Conservation (phyloP, 1,140 invertebrate genomes). For the Brachystomella parvula region DNA sequence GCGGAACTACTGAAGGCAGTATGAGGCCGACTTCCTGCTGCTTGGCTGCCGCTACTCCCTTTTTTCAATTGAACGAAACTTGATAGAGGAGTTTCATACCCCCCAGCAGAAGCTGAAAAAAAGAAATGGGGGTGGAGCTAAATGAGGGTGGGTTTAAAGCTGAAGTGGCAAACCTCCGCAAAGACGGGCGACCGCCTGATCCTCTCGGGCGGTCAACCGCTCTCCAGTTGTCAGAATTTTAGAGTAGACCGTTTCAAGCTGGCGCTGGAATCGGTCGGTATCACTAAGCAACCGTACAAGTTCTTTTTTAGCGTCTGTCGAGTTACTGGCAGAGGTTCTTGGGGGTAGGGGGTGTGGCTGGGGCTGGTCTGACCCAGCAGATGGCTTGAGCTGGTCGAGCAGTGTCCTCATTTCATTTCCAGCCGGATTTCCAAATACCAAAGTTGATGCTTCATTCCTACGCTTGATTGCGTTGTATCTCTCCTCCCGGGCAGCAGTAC, state of each 20-base stretch:
- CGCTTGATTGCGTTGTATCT: background rate
- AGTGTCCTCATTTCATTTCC: background rate
- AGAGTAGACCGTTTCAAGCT: background rate
- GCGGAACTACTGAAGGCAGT: background rate
- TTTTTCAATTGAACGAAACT: no score
- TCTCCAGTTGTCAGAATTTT: background rate
- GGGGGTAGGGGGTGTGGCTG: background rate
- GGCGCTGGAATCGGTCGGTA: background rate
- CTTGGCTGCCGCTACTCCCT: background rate
- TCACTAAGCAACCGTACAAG: background rate
- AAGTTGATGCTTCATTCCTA: background rate
- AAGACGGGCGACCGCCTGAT: background rate
- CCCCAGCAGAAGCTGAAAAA: no score
- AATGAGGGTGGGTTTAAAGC: background rate
- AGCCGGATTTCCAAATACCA: background rate
- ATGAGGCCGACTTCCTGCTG: background rate
- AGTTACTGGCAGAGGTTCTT: background rate
- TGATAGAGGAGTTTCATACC: no score
- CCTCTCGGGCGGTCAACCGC: background rate
- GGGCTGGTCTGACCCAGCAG: background rate
- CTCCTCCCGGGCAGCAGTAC: background rate
- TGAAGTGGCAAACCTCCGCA: background rate
- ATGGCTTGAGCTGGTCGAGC: background rate
- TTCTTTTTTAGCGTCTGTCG: background rate
- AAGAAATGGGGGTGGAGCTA: no score